These are phyloP conservation scores for Smutsia temminckii DNA, from an alignment of 2,797 vertebrate genomes.

Conservation along the genomic window DNA sequence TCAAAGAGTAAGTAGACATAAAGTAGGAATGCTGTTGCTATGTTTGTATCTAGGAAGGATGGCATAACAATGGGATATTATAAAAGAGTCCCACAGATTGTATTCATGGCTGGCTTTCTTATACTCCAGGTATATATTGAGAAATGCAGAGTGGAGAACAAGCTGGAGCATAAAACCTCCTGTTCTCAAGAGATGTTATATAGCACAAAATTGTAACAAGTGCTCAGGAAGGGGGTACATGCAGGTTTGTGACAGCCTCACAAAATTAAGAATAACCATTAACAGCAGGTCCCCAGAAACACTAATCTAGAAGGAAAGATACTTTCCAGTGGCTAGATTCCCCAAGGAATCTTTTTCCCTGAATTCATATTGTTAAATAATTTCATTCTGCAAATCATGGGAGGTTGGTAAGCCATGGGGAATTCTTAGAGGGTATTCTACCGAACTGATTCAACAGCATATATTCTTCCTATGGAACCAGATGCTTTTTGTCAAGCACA, in stretches of 20 bases:
- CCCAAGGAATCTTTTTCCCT: not conserved
- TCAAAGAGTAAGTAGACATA: constrained; percentile 18
- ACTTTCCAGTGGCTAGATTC: not conserved
- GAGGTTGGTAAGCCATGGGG: not conserved
- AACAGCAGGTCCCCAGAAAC: not conserved
- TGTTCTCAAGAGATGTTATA: not conserved
- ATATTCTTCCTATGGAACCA: not conserved
- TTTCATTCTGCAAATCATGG: not conserved
- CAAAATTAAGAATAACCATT: not conserved
- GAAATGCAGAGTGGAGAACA: not conserved
- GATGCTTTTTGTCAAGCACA: not conserved
- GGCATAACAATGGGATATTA: not conserved
- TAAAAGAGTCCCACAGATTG: not conserved
- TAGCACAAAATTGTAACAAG: not conserved
- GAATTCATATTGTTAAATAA: not conserved
- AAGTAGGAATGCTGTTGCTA: not conserved
- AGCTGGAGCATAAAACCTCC: not conserved
- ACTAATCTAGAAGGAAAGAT: not conserved
- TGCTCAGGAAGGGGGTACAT: not conserved
- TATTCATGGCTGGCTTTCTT: not conserved
- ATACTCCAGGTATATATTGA: not conserved
- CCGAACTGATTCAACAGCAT: not conserved
- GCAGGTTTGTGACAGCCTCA: not conserved
- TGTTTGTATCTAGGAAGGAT: not conserved
- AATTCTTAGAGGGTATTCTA: not conserved